A percentile compares a stretch with the other conserved stretches of the same genome.
These are phyloP conservation scores for Ochotona curzoniae DNA, from an alignment of 2,113 vertebrate species.

Conservation along the genomic window DNA sequence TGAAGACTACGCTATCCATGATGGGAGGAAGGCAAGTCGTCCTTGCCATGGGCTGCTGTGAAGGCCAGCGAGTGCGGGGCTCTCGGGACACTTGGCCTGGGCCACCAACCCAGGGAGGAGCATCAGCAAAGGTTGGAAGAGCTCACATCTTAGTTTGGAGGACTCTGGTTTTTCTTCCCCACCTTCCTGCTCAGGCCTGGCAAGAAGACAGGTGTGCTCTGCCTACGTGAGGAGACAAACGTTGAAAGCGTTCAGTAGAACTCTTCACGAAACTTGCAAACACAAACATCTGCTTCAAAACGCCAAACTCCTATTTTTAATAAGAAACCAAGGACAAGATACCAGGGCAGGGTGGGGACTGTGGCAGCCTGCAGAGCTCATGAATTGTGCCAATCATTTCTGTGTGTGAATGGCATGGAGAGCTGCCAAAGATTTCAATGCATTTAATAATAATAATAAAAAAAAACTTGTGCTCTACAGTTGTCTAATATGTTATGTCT, in stretches of 20 bases:
- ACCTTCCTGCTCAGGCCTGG: background rate
- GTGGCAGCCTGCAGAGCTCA: rapidly evolving
- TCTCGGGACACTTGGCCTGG: background rate
- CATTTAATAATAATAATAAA: background rate
- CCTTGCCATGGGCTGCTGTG: rapidly evolving
- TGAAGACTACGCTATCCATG: rapidly evolving
- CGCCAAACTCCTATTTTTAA: background rate
- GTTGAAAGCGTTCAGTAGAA: too few relatives aligned
- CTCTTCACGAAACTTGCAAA: background rate
- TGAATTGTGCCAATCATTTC: rapidly evolving
- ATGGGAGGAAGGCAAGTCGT: rapidly evolving
- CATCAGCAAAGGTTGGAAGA: background rate
- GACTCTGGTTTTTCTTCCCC: background rate
- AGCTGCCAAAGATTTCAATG: background rate
- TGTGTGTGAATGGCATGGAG: rapidly evolving
- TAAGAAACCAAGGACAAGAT: background rate
- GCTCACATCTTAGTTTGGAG: background rate
- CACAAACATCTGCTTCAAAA: background rate
- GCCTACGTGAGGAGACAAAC: background rate
- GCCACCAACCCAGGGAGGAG: background rate
- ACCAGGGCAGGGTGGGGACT: background rate
- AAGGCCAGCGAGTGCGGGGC: background rate
- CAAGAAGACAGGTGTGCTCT: too few relatives aligned
- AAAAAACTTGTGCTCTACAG: background rate
- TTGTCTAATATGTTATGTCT: background rate